Evolutionary conservation across 2,113 vertebrate genomes (phyloP), one percentile per base, ranked within the genome.

Genomic region (Cairina moschata): DNA sequence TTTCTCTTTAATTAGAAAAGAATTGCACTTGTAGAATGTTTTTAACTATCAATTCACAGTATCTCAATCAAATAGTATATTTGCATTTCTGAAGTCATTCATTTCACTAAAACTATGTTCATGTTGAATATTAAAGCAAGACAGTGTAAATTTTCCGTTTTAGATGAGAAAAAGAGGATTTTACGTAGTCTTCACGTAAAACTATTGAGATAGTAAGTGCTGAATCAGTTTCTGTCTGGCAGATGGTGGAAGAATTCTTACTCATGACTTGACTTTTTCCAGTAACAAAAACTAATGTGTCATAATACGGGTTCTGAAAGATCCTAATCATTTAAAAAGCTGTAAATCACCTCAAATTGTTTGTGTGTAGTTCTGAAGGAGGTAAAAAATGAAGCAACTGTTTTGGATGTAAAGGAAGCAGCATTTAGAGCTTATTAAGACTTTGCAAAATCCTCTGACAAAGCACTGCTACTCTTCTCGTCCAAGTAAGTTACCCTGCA

Each of bases 401-500:
- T 2, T 3, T 6, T 25, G 74, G 75, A 25, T 9, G 31, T 25
- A 11, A 66, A 81, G 79, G 36, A 60, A 62, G 29, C 34, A 36
- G 36, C 46, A 6, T 22, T 28, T 77, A 8, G 48, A 14, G 29
- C n/a, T 58, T 40, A 14, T 25, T 40, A 44, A 69, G 60, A 52
- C 65, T 63, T 40, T 71, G 6, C 54, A 13, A 48, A 72, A 74
- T 2, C 31, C 86, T 66, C 15, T 22, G 75, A 20, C 31, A 14
- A 65, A 32, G 62, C 38, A 2, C 55, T 44, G 56, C 66, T 42
- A 38, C 21, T 6, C 31, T 17, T 34, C 55, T 13, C 77, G 3
- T 22, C 44, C 52, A 31, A 12, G 3, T 3, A 1, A 44, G 22
- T 12, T 13, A 21, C 54, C 2, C 9, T 8, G 0, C 11, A 6